These are phyloP conservation scores for Philhelius pedissequus DNA, from an alignment of 2,888 invertebrate genomes.

Conservation along the genomic window DNA sequence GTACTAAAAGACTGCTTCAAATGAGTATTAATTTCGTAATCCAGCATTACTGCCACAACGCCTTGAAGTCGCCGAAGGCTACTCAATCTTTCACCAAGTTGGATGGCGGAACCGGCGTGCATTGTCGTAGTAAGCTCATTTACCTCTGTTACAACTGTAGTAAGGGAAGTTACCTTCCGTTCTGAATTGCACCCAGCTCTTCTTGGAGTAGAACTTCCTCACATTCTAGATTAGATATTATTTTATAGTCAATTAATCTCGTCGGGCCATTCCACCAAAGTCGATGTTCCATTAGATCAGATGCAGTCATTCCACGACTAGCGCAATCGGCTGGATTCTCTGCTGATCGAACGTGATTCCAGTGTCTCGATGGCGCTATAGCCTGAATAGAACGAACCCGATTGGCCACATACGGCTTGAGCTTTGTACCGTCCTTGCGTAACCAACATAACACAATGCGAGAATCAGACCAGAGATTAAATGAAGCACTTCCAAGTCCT, in stretches of 20 bases:
- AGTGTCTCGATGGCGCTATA: constrained; percentile 19
- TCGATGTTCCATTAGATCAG: no score
- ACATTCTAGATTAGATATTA: not conserved
- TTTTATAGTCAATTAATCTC: not conserved
- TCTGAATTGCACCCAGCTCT: not conserved
- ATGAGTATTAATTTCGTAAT: no score
- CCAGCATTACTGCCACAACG: no score
- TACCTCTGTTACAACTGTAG: no score
- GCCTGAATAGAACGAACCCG: not conserved
- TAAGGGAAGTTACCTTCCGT: no score
- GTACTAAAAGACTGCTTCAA: no score
- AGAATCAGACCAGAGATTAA: constrained; percentile 6
- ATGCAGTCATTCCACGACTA: no score
- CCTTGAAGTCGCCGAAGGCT: no score
- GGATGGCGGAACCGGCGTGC: no score
- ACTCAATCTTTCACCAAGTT: no score
- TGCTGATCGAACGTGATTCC: constrained; percentile 61
- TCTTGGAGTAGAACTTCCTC: not conserved
- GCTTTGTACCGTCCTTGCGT: not conserved
- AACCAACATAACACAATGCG: constrained; percentile 7
- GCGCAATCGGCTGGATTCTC: not conserved
- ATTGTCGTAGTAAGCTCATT: no score
- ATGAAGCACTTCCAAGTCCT: not conserved
- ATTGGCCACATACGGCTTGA: not conserved
- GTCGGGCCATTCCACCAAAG: no score